Percentiles rank a stretch among this genome's conserved stretches.
These are phyloP conservation scores for Cabera pusaria DNA, from an alignment of 2,888 invertebrate genomes.

Conservation along the genomic window DNA sequence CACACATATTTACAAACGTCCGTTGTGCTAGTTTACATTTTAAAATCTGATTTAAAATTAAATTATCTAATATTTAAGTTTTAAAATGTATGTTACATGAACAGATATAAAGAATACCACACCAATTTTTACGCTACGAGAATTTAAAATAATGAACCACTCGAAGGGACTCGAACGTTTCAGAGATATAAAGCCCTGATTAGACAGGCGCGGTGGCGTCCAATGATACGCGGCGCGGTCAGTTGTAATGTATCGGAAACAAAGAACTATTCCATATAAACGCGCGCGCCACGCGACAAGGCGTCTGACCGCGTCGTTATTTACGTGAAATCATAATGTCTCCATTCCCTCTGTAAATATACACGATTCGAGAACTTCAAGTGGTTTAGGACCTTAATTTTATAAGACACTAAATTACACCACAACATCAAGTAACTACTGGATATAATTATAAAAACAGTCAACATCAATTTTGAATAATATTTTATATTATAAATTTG, in stretches of 20 bases:
- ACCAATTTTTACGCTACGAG: constrained; percentile 77
- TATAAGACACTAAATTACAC: constrained; percentile 83
- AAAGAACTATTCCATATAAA: too few relatives aligned
- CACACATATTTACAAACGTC: constrained; percentile 72
- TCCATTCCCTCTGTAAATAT: too few relatives aligned
- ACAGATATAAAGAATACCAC: constrained; percentile 79
- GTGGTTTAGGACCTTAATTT: constrained; percentile 61
- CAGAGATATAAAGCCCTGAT: constrained; percentile 28
- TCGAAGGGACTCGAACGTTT: constrained; percentile 51
- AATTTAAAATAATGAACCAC: constrained; percentile 75
- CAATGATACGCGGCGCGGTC: too few relatives aligned
- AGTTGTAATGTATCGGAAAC: too few relatives aligned
- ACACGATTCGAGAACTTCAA: constrained; percentile 54
- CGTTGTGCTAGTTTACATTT: constrained; percentile 70
- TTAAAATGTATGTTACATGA: constrained; percentile 72
- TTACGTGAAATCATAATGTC: too few relatives aligned
- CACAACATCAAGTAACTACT: constrained; percentile 84
- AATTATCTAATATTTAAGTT: constrained; percentile 56
- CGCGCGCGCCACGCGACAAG: too few relatives aligned
- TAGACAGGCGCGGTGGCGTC: too few relatives aligned
- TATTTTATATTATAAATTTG: constrained; percentile 76
- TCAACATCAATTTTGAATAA: constrained; percentile 84
- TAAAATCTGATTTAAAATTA: constrained; percentile 69
- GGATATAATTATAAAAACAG: constrained; percentile 83
- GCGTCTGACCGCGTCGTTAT: too few relatives aligned